phyloP scores from a whole-genome alignment of 2,888 invertebrate genomes.

The Sinohyriopsis cumingii region DNA sequence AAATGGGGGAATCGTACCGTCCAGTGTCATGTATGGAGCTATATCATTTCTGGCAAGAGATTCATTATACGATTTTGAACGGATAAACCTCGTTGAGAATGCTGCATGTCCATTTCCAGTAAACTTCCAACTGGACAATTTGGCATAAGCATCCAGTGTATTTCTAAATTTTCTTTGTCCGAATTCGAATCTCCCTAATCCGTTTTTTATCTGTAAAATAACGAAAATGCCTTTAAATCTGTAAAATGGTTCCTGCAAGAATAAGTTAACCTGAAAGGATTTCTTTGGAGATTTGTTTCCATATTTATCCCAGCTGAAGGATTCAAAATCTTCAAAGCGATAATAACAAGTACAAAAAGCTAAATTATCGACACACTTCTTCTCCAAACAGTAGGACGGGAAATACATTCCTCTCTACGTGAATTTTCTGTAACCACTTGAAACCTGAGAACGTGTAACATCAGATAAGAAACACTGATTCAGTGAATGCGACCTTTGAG shows the following conservation, averaged over 20 bases:
- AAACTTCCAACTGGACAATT: constrained; percentile 37
- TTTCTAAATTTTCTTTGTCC: constrained; percentile 32
- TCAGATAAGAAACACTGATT: no score
- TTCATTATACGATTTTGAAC: constrained; percentile 32
- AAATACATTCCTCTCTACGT: no score
- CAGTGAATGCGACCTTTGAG: no score
- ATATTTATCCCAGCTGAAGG: no score
- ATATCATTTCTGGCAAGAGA: constrained; percentile 34
- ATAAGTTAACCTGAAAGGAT: background rate
- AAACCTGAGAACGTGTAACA: no score
- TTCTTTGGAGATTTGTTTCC: no score
- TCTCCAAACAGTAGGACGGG: no score
- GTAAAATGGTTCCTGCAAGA: background rate
- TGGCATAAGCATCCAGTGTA: constrained; percentile 45
- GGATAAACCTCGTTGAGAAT: constrained; percentile 38
- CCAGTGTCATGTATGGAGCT: constrained; percentile 42
- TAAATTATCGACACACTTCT: no score
- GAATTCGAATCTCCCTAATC: constrained; percentile 41
- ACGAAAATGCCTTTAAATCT: constrained; percentile 64
- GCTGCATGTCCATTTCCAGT: constrained; percentile 11
- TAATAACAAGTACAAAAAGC: no score
- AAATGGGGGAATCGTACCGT: constrained; percentile 35
- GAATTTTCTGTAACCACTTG: no score
- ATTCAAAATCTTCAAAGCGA: no score
- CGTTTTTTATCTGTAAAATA: constrained; percentile 77